These are phyloP conservation scores for Herpetotheres cachinnans DNA, from an alignment of 2,113 vertebrate species.

Conservation along the genomic window DNA sequence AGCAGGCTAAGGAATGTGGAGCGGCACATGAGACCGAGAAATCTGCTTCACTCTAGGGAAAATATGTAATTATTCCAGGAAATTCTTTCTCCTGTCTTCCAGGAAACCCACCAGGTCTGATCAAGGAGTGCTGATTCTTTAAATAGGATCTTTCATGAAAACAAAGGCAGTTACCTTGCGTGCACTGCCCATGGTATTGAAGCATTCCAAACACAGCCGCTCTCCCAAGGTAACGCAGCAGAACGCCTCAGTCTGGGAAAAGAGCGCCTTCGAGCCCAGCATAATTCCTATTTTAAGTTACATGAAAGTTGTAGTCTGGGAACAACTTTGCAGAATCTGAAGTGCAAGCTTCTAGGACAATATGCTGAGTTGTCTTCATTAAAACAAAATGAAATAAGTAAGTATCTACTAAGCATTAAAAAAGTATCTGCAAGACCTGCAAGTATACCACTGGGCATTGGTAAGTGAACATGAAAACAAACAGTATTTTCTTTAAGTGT, in stretches of 20 bases:
- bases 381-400: not conserved
- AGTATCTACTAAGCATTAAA: not conserved
- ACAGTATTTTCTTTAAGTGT: not conserved
- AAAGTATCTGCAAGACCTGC: not conserved
- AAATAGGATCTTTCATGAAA: slow-evolving; percentile 47
- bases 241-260: not conserved
- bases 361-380: not conserved
- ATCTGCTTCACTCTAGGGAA: slow-evolving; percentile 5
- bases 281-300: not conserved
- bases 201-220: not conserved
- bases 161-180: slow-evolving; percentile 42
- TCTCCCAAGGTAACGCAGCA: not conserved
- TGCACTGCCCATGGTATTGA: not conserved
- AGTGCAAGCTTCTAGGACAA: not conserved
- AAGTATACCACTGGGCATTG: not conserved
- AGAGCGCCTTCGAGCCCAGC: fast-evolving
- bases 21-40: not conserved
- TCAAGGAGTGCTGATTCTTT: slow-evolving; percentile 33
- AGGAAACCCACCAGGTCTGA: slow-evolving; percentile 56
- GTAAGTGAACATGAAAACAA: not conserved
- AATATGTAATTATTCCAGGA: slow-evolving; percentile 35
- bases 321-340: not conserved
- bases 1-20: not conserved
- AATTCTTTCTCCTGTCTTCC: slow-evolving; percentile 50
- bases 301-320: not conserved